Percentiles rank a stretch among this genome's conserved stretches.
Evolutionary conservation across 1,140 invertebrate species (phyloP).

Genomic region (Pogonus chalceus): DNA sequence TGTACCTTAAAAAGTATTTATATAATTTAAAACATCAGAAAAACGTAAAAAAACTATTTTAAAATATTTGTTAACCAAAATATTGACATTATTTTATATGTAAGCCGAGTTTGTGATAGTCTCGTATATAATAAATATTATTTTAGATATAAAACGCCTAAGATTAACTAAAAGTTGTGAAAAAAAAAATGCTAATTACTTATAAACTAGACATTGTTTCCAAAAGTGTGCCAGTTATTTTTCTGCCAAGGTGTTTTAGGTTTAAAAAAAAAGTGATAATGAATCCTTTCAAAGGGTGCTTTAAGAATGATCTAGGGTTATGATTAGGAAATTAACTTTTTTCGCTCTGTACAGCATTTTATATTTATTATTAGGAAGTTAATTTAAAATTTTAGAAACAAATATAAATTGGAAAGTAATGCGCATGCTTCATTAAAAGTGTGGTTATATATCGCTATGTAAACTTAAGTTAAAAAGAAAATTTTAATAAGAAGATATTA

Average conservation of each 20-base stretch:
- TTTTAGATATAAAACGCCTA: slow-evolving; percentile 5
- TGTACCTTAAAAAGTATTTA: no score
- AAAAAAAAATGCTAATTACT: background rate
- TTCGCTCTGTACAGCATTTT: background rate
- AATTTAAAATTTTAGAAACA: no score
- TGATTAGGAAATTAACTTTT: background rate
- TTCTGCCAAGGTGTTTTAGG: background rate
- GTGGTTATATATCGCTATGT: no score
- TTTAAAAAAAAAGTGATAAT: slow-evolving; percentile 1
- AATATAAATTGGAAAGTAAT: no score
- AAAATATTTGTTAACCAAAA: slow-evolving; percentile 1
- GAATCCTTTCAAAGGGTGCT: slow-evolving; percentile 2
- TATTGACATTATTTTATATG: background rate
- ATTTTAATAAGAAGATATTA: no score
- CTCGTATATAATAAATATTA: slow-evolving; percentile 2
- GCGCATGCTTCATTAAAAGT: no score
- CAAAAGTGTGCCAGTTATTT: slow-evolving; percentile 3
- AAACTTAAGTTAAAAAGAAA: no score
- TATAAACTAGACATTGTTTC: background rate
- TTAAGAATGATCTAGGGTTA: background rate
- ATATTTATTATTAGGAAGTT: no score
- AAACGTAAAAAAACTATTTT: no score
- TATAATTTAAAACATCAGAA: no score
- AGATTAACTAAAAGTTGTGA: background rate
- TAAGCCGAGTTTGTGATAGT: background rate